These are phyloP conservation scores for Rhopalosiphum maidis DNA, from an alignment of 1,140 invertebrate genomes.

Conservation along the genomic window DNA sequence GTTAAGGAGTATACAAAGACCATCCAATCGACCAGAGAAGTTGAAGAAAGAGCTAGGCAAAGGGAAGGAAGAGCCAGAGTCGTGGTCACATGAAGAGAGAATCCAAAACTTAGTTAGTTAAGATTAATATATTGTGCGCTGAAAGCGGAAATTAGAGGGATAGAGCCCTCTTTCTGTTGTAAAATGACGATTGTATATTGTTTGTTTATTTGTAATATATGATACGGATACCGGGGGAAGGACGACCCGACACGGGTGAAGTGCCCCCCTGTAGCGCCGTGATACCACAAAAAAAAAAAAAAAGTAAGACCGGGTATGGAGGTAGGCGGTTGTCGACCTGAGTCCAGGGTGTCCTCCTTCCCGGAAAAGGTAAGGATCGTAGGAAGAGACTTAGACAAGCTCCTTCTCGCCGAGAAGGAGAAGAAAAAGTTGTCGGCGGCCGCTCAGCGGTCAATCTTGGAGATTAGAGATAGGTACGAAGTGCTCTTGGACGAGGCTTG, in stretches of 20 bases:
- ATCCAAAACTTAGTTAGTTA: background rate
- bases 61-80: background rate
- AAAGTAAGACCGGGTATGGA: too few species aligned
- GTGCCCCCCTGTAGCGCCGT: background rate
- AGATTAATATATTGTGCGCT: background rate
- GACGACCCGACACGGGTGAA: background rate
- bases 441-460: too few species aligned
- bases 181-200: background rate
- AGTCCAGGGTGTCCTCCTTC: background rate
- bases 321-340: too few species aligned
- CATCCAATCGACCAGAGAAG: background rate
- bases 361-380: too few species aligned
- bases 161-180: background rate
- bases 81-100: too few species aligned
- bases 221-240: background rate
- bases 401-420: too few species aligned
- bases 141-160: background rate
- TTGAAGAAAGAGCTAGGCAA: background rate
- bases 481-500: too few species aligned
- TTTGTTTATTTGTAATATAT: background rate
- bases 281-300: background rate
- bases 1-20: background rate
- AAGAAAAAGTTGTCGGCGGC: too few species aligned
- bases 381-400: too few species aligned
- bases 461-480: too few species aligned